phyloP scores from a whole-genome alignment of 2,888 invertebrate species.

The Anthophora plumipes region DNA sequence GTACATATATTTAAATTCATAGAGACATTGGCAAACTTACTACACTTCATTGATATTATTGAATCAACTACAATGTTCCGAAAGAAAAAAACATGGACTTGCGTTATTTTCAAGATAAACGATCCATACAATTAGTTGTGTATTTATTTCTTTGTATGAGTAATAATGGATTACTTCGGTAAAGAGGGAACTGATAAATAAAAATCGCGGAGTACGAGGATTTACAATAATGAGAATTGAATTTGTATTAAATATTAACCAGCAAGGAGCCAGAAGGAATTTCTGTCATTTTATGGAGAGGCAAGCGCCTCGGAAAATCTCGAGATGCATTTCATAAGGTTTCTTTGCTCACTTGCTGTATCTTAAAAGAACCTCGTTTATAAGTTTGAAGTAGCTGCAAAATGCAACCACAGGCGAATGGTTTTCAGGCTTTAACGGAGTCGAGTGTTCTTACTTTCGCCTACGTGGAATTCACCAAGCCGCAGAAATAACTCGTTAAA shows the following conservation, averaged over 20 bases:
- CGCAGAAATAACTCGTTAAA: slow-evolving; percentile 44
- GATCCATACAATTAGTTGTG: no score
- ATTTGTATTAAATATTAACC: slow-evolving; percentile 1
- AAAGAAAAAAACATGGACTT: no score
- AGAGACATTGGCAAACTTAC: no score
- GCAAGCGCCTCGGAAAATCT: slow-evolving; percentile 26
- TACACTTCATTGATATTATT: no score
- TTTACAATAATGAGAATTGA: not conserved
- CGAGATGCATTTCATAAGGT: slow-evolving; percentile 40
- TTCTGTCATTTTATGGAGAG: not conserved
- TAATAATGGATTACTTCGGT: no score
- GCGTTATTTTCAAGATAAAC: not conserved
- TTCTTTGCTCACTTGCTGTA: slow-evolving; percentile 40
- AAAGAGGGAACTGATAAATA: no score
- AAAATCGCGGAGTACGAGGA: not conserved
- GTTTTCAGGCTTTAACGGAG: slow-evolving; percentile 74
- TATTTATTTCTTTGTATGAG: no score
- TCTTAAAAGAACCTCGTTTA: slow-evolving; percentile 46
- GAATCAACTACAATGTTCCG: no score
- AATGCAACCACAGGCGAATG: slow-evolving; percentile 65
- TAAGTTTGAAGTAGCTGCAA: slow-evolving; percentile 50
- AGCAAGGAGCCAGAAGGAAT: slow-evolving; percentile 23
- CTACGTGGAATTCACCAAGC: slow-evolving; percentile 50
- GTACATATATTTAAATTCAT: no score
- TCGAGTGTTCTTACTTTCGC: slow-evolving; percentile 75